Evolutionary conservation across 2,797 vertebrate genomes (phyloP), one percentile per base, ranked within the genome.

Genomic region (Acrocephalus scirpaceus): DNA sequence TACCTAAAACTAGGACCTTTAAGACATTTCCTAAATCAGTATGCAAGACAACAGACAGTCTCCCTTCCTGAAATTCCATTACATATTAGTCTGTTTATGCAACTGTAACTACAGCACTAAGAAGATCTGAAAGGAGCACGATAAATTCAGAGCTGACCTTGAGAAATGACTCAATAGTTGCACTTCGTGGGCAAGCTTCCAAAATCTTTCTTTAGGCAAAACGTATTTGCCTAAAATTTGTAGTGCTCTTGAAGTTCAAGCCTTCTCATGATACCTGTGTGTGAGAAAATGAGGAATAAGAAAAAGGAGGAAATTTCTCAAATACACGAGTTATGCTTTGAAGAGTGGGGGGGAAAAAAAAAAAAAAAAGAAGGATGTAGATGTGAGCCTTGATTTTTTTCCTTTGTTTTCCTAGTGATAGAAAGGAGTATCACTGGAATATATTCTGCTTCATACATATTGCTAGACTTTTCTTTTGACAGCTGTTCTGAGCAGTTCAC

Each of bases 251-350:
- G 4, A 48, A 86, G 30, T 44, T 86, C 36, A 67, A 62, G 27
- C 11, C 9, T 75, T 81, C 74, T 54, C 10, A 11, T 19, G 10
- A 53, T 34, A 57, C 2, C 21, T 38, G 8, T 11, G 17, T 11
- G 9, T 36, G 47, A 60, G 36, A 58, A 78, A 74, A 71, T 1
- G 21, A 4, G 5, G 9, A 83, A 25, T 32, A 32, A 79, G 42
- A 22, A 79, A 85, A 51, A 61, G 10, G 3, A 40, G 34, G 7
- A 32, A 73, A 56, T 25, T 47, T 74, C 18, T 78, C n/a, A 51
- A 4, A 1, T 14, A 6, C 22, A 7, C 0, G 0, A 7, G 6
- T 14, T 58, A 53, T 4, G 7, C 12, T 84, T 61, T 48, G 15
- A 74, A 58, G 11, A 53, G 2, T 18, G 23, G 6, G 5, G 3